These are phyloP conservation scores for Alectura lathami DNA, from an alignment of 2,113 vertebrate genomes.

Conservation along the genomic window DNA sequence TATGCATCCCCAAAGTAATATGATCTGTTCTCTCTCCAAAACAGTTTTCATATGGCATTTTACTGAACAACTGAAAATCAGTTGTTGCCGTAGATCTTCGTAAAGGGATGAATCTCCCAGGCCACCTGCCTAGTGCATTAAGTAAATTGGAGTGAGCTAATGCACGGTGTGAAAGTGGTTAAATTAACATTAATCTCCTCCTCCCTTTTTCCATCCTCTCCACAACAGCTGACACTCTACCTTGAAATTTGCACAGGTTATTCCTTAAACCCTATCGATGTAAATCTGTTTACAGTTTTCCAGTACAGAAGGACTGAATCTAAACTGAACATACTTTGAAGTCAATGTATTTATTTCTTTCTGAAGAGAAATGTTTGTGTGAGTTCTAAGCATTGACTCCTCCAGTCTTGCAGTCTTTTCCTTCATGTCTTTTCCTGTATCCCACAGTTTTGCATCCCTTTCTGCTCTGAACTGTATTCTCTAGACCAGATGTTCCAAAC, in stretches of 20 bases:
- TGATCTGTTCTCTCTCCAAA: neutral
- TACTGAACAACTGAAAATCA: neutral
- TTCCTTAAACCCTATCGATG: neutral
- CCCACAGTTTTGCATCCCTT: neutral
- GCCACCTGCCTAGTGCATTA: constrained; percentile 20
- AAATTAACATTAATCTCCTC: neutral
- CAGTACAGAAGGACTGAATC: neutral
- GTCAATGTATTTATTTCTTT: neutral
- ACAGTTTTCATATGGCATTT: neutral
- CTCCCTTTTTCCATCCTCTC: neutral
- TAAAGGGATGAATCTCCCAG: neutral
- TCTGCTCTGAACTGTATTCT: neutral
- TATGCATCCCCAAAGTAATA: neutral
- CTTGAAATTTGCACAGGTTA: constrained; percentile 16
- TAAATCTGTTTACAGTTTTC: constrained; percentile 6
- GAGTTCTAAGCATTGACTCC: neutral
- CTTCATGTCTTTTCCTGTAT: neutral
- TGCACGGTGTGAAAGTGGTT: neutral
- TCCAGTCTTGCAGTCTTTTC: neutral
- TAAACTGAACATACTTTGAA: constrained; percentile 2
- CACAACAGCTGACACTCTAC: neutral
- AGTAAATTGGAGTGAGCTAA: constrained; percentile 31
- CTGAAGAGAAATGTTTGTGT: neutral
- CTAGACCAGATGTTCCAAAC: neutral
- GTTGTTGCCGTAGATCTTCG: neutral